Conservation (phyloP, 2,888 invertebrate genomes). For the Chrysolina haemoptera region DNA sequence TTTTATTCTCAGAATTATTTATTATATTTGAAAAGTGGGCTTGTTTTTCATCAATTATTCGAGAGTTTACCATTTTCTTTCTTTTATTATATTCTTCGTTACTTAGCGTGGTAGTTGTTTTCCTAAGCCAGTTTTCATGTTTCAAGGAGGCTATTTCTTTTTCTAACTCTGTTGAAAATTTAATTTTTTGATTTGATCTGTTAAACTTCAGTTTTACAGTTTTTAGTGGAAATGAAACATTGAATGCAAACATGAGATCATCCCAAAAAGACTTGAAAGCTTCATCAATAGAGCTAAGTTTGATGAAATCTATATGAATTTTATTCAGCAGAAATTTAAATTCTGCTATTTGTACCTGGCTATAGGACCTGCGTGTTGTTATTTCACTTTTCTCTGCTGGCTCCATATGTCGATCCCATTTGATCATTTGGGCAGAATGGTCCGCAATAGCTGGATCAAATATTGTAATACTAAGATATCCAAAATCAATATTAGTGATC, state of each 20-base stretch:
- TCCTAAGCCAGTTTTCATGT: no score
- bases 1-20: no score
- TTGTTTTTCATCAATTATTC: no score
- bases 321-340: slow-evolving; percentile 12
- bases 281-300: no score
- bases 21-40: no score
- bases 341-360: slow-evolving; percentile 1
- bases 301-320: background rate
- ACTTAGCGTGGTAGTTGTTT: no score
- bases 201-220: background rate
- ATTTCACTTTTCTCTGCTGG: background rate
- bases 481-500: slow-evolving; percentile 16
- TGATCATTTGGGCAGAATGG: slow-evolving; percentile 6
- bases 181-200: no score
- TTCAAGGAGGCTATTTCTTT: no score
- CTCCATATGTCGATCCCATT: slow-evolving; percentile 12
- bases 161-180: no score
- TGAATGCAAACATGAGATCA: slow-evolving; percentile 1
- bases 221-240: slow-evolving; percentile 15
- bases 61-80: no score
- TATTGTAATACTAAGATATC: slow-evolving; percentile 17
- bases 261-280: slow-evolving; percentile 13
- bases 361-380: background rate
- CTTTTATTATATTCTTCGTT: no score
- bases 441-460: slow-evolving; percentile 17